Evolutionary conservation across 1,140 invertebrate genomes (phyloP).

Genomic region (Solenopsis fugax): DNA sequence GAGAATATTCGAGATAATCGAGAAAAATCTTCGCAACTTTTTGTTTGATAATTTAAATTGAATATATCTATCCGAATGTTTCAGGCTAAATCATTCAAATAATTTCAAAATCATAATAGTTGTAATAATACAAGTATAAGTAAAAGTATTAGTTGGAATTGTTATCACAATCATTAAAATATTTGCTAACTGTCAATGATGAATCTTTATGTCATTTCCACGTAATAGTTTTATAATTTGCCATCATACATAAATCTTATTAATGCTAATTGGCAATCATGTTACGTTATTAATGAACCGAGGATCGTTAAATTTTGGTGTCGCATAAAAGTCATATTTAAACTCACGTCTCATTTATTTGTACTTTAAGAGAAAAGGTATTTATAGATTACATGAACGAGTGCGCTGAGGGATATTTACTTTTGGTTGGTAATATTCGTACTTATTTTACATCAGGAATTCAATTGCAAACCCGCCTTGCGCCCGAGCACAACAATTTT

Average conservation of each 20-base stretch:
- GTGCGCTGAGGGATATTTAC: neutral
- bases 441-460: neutral
- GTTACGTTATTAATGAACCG: conserved; percentile 20
- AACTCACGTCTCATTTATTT: conserved; percentile 11
- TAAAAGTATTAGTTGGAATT: neutral
- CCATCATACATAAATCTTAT: neutral
- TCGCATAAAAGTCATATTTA: conserved; percentile 1
- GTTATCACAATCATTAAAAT: neutral
- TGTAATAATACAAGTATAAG: neutral
- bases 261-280: conserved; percentile 18
- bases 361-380: neutral
- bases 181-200: neutral
- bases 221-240: neutral
- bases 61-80: neutral
- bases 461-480: neutral
- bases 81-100: neutral
- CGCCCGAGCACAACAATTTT: conserved; percentile 8
- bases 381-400: neutral
- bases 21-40: neutral
- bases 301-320: conserved; percentile 2
- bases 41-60: neutral
- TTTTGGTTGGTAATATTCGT: neutral
- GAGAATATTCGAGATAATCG: neutral
- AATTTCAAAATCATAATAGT: neutral
- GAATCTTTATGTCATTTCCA: neutral